Percentiles rank a stretch among this genome's conserved stretches.
Evolutionary conservation across 2,888 invertebrate species (phyloP).

Genomic region (Diplolepis rosae): DNA sequence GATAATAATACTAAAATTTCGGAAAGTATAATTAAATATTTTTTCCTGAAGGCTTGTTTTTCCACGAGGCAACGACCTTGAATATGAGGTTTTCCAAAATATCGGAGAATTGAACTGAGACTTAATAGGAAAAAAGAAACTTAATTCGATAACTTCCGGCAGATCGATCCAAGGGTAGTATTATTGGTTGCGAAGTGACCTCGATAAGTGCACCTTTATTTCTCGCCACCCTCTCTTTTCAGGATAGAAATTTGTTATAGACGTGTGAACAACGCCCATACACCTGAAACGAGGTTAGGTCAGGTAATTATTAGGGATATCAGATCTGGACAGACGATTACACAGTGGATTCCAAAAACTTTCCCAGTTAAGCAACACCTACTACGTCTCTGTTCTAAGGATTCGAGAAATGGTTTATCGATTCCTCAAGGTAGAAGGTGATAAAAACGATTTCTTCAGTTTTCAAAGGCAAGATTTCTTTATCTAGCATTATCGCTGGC

Average conservation of each 20-base stretch:
- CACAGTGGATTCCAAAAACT: neutral
- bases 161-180: neutral
- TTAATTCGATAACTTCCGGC: neutral
- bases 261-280: neutral
- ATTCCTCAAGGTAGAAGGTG: neutral
- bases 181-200: neutral
- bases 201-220: neutral
- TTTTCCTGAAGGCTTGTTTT: too few species aligned
- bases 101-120: neutral
- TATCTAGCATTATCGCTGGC: neutral
- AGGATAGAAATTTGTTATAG: constrained; percentile 6
- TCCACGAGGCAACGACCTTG: too few species aligned
- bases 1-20: too few species aligned
- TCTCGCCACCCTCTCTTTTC: neutral
- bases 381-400: neutral
- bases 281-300: neutral
- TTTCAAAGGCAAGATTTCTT: neutral
- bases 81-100: neutral
- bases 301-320: constrained; percentile 15
- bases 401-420: neutral
- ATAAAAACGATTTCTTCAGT: neutral
- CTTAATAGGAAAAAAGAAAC: neutral
- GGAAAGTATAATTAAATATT: too few species aligned
- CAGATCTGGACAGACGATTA: constrained; percentile 9
- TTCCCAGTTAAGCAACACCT: neutral